Evolutionary conservation across 2,888 invertebrate genomes (phyloP), one percentile per base, ranked within the genome.

Genomic region (Hyles lineata): DNA sequence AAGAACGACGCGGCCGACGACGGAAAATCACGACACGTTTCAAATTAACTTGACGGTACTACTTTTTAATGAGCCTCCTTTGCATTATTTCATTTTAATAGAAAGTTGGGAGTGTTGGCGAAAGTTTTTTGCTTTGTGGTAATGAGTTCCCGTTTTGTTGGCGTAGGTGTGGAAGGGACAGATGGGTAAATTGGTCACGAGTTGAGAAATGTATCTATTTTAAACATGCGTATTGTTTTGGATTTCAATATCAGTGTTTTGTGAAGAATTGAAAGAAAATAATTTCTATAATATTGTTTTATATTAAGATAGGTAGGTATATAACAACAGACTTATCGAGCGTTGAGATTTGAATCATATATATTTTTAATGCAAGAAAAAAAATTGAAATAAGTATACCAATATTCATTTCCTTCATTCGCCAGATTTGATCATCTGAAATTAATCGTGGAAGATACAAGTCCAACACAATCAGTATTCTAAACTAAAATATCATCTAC

Each of bases 31-130:
- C 93, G 93, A 93, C 90, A 84, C 84, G 79, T 78, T 72, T 72
- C 77, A 80, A 90, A 91, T 90, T 90, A 91, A 90, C 88, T 86
- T 87, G 84, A 82, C 80, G 81, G 83, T 80, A 85, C 83, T 84
- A 90, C 86, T 90, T 92, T 90, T 90, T 92, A 93, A 93, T 92
- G 92, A 92, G 91, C 79, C 84, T 89, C 89, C 89, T 86, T 82
- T 77, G 75, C 59, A 73, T 70, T 73, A 62, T 67, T 67, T 71
- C 71, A 43, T 43, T 71, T 59, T 43, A 60, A 71, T 35, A 60
- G 43, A 71, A 70, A 60, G 70, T 70, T 60, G 23, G 50, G 72
- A 15, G 70, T 72, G 72, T 74, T 75, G 76, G 63, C 70, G 58
- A 74, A 59, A 50, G 52, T 23, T 72, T 73, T 67, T 50, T 23